Conservation (phyloP, 2,888 invertebrate genomes). For the Bellardia bayeri region DNA sequence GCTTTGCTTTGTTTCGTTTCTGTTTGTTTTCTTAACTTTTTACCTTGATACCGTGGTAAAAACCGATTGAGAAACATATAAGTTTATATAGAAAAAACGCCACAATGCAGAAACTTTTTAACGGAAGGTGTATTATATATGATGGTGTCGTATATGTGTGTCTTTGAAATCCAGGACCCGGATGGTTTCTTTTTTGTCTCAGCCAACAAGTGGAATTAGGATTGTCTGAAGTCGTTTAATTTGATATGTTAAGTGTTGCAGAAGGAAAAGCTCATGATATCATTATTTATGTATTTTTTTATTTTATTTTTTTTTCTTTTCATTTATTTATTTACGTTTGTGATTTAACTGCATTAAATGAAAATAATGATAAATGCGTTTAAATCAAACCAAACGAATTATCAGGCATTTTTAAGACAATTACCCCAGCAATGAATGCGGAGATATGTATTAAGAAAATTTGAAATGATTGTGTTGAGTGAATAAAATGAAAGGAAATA, state of each 20-base stretch:
- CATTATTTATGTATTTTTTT: slow-evolving; percentile 57
- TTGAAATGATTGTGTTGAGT: slow-evolving; percentile 1
- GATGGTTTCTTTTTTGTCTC: slow-evolving; percentile 42
- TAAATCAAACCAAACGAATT: slow-evolving; percentile 48
- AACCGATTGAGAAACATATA: background rate
- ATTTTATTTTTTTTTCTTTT: background rate
- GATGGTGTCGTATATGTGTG: background rate
- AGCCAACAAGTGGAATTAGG: slow-evolving; percentile 66
- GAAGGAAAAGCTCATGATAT: slow-evolving; percentile 58
- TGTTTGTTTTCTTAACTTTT: slow-evolving; percentile 28
- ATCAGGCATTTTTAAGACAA: slow-evolving; percentile 49
- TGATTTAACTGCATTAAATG: slow-evolving; percentile 39
- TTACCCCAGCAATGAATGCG: slow-evolving; percentile 14
- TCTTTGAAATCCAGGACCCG: slow-evolving; percentile 29
- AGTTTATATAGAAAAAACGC: background rate
- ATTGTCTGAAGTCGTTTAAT: slow-evolving; percentile 71
- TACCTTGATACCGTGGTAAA: slow-evolving; percentile 10
- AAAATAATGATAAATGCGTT: slow-evolving; percentile 67
- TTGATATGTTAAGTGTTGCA: slow-evolving; percentile 70
- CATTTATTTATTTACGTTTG: slow-evolving; percentile 2
- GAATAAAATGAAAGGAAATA: slow-evolving; percentile 30
- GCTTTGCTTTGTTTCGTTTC: background rate
- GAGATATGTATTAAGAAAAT: slow-evolving; percentile 29
- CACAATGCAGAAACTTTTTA: slow-evolving; percentile 17
- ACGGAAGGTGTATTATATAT: slow-evolving; percentile 39